Base-by-base conservation (phyloP, 2,888 invertebrate genomes). In the Lepidocyrtoides sp. region DNA sequence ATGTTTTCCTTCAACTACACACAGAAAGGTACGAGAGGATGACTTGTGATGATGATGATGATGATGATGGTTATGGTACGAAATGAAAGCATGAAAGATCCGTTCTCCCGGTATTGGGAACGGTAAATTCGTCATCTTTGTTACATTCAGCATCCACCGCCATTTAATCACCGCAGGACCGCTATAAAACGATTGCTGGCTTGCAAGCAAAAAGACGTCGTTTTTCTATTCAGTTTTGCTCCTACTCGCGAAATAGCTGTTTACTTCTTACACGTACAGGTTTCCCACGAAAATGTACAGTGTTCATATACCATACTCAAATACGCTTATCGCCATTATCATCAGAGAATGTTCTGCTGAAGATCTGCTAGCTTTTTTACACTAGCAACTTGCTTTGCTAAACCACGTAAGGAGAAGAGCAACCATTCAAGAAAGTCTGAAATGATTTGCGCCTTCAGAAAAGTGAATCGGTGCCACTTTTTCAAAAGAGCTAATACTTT, bases 51-150 rank as follows among this genome's bases (percentile, higher is more conserved):
- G 48, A 10, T 48, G 48, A 2, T 48, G 5, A 2, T 3, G 48
- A 4, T 54, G 54, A 26, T 41, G 36, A 41, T 69, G 69, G 41
- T 69, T 36, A n/a, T 69, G 36, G 63, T 63, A 63, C 12, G 66
- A 66, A 81, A 32, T 29, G 66, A 66, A 81, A 32, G 72, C 72
- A 86, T 44, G 90, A 90, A 89, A 89, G 91, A 91, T 85, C 91
- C 91, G 91, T 91, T 91, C 91, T 91, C 83, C 85, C 90, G 90
- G 90, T 84, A 90, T 79, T 77, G 57, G 72, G 63, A 91, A 91
- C 91, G 91, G 91, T 91, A 91, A 91, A 90, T 81, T 81, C 91
- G 91, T 91, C 91, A 91, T 91, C 81, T 77, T 60, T 75, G 32
- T 23, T 75, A 60, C 84, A 26, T 72, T 60, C 84, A 89, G 60